phyloP scores from a whole-genome alignment of 2,113 vertebrate species.

The Zosterops borbonicus region DNA sequence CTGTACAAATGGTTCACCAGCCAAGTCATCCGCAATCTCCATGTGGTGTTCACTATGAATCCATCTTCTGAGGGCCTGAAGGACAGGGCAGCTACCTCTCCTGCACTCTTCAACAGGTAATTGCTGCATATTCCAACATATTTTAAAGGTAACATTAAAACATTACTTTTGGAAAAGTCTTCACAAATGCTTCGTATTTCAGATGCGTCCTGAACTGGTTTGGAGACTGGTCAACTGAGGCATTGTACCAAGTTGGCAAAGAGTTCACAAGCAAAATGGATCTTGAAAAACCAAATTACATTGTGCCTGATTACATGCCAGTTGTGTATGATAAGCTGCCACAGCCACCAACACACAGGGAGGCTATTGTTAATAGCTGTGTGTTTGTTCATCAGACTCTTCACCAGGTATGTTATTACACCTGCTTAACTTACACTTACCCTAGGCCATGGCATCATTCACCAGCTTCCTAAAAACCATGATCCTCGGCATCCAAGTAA shows the following conservation, averaged over 20 bases:
- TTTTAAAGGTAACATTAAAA: not conserved
- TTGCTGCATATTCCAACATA: not conserved
- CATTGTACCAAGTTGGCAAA: slow-evolving; percentile 96
- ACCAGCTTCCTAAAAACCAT: not conserved
- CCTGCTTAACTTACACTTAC: not conserved
- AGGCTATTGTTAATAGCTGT: slow-evolving; percentile 96
- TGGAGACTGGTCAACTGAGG: slow-evolving; percentile 98
- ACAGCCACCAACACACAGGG: slow-evolving; percentile 89
- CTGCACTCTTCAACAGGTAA: slow-evolving; percentile 97
- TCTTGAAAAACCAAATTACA: slow-evolving; percentile 96
- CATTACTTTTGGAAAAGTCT: not conserved
- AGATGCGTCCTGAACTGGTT: slow-evolving; percentile 99
- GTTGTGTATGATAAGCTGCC: slow-evolving; percentile 94
- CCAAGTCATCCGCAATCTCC: slow-evolving; percentile 97
- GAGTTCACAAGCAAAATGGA: slow-evolving; percentile 99
- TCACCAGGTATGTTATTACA: slow-evolving; percentile 83
- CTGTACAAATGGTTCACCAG: slow-evolving; percentile 99
- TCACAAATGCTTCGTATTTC: not conserved
- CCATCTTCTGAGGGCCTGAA: slow-evolving; percentile 98
- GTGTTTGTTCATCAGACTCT: slow-evolving; percentile 98
- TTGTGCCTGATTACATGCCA: slow-evolving; percentile 98
- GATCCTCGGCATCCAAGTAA: not conserved
- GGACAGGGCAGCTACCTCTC: slow-evolving; percentile 96
- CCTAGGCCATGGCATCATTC: not conserved
- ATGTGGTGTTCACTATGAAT: slow-evolving; percentile 99